A percentile compares a stretch with the other conserved stretches of the same genome.
Conservation (phyloP, 2,113 vertebrate genomes). For the Malurus elegans region DNA sequence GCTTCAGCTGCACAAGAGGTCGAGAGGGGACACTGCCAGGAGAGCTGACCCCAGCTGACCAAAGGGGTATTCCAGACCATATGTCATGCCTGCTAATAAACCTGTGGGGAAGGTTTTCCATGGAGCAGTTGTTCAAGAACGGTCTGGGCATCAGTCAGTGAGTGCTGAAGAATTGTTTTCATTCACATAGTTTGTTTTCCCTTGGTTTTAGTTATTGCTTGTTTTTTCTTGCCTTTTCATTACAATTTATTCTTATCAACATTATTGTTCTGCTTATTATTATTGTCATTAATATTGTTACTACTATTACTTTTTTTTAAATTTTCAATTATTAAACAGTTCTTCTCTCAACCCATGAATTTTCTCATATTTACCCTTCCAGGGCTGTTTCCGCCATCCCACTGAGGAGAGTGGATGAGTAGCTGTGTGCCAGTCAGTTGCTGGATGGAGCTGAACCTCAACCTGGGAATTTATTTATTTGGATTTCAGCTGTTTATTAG, state of each 20-base stretch:
- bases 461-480: not conserved
- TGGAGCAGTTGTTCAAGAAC: not conserved
- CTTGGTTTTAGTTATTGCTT: not conserved
- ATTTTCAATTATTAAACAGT: not conserved
- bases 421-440: not conserved
- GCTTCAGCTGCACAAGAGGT: not conserved
- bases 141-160: not conserved
- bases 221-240: not conserved
- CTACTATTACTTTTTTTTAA: not conserved
- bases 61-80: too few relatives aligned
- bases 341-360: not conserved
- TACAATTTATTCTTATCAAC: not conserved
- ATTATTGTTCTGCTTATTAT: not conserved
- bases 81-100: not conserved
- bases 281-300: not conserved
- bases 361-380: not conserved
- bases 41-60: not conserved
- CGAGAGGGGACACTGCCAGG: not conserved
- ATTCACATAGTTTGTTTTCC: not conserved
- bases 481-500: not conserved
- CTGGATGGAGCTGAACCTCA: not conserved
- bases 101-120: rapidly evolving
- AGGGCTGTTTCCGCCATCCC: rapidly evolving
- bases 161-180: not conserved
- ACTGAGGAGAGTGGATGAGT: not conserved